A percentile compares a stretch with the other conserved stretches of the same genome.
phyloP scores from a whole-genome alignment of 2,888 invertebrate genomes.

The Ypsolopha sequella region DNA sequence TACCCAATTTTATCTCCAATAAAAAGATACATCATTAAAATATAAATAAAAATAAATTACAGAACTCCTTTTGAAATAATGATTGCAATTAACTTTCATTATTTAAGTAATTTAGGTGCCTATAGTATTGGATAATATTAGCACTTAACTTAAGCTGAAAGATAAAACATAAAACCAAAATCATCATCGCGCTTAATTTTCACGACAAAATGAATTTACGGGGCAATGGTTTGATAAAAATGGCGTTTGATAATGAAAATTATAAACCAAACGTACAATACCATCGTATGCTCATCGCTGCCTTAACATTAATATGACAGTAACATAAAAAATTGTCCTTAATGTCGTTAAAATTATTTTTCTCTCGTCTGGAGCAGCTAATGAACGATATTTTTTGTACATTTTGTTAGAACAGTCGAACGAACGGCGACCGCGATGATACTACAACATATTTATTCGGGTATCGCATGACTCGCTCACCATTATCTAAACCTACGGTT shows the following conservation, averaged over 20 bases:
- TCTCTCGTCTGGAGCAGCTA: background rate
- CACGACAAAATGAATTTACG: background rate
- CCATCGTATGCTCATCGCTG: background rate
- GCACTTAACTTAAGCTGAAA: too few species aligned
- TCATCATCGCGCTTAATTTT: background rate
- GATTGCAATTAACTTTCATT: too few species aligned
- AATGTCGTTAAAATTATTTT: slow-evolving; percentile 7
- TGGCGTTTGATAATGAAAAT: background rate
- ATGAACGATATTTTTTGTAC: slow-evolving; percentile 1
- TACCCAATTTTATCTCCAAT: too few species aligned
- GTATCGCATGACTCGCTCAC: background rate
- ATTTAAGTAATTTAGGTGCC: too few species aligned
- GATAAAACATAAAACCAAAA: too few species aligned
- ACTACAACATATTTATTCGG: background rate
- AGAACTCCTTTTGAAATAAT: too few species aligned
- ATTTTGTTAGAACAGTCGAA: background rate
- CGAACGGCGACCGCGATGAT: background rate
- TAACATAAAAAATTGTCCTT: slow-evolving; percentile 41
- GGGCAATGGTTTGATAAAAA: background rate
- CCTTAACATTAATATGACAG: background rate
- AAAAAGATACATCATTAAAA: too few species aligned
- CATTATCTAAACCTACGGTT: background rate
- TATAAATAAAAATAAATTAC: too few species aligned
- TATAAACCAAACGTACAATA: background rate
- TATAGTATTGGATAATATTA: too few species aligned